These are phyloP conservation scores for Lutraria lutraria DNA, from an alignment of 2,888 invertebrate species.

Conservation along the genomic window DNA sequence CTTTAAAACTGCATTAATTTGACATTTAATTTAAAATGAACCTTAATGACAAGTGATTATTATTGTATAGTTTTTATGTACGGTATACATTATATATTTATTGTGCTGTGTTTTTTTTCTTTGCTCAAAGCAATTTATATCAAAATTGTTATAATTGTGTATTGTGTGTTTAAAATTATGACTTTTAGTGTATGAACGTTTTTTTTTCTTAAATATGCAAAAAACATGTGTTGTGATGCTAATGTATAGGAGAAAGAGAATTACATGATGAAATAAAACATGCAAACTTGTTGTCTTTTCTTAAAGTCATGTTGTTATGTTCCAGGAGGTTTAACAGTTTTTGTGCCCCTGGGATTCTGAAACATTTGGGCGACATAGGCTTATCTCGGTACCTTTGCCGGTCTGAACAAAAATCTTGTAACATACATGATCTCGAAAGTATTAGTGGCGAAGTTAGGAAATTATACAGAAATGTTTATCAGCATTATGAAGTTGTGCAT, in stretches of 20 bases:
- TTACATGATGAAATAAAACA: conserved; percentile 7
- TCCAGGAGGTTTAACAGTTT: no score
- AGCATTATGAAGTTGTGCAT: no score
- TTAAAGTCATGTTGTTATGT: no score
- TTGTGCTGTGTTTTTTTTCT: conserved; percentile 41
- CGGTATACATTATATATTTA: conserved; percentile 31
- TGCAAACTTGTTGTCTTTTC: neutral
- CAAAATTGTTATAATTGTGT: conserved; percentile 53
- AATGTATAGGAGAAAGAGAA: neutral
- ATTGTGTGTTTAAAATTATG: conserved; percentile 37
- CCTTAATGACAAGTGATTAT: neutral
- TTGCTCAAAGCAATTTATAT: conserved; percentile 61
- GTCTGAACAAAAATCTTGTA: no score
- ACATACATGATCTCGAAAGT: no score
- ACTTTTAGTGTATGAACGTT: conserved; percentile 21
- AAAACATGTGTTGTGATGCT: conserved; percentile 38
- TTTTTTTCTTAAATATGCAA: conserved; percentile 44
- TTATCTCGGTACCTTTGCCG: no score
- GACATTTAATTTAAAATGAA: neutral
- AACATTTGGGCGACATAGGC: no score
- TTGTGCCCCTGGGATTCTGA: no score
- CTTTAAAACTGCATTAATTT: neutral
- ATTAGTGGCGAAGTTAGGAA: no score
- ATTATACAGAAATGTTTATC: no score
- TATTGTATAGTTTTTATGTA: conserved; percentile 25